Conservation (phyloP, 2,113 vertebrate genomes). For the Glareola pratincola region DNA sequence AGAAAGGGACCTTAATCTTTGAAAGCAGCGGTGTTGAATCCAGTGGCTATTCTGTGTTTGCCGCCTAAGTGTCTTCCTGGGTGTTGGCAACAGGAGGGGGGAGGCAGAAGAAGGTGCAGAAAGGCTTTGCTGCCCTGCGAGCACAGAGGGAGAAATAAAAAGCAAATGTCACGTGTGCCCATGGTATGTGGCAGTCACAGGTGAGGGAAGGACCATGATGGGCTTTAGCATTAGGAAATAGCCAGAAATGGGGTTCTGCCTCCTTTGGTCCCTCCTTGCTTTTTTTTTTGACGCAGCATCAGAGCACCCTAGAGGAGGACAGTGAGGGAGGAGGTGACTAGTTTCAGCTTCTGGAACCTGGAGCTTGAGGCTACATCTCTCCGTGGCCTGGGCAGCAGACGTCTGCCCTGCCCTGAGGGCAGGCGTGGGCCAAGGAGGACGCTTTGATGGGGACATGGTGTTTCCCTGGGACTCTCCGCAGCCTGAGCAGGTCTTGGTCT, state of each 20-base stretch:
- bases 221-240: background rate
- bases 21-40: background rate
- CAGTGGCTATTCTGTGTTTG: background rate
- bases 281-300: background rate
- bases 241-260: background rate
- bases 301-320: background rate
- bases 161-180: background rate
- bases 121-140: background rate
- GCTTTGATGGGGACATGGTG: rapidly evolving
- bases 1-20: background rate
- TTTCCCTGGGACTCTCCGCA: background rate
- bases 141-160: background rate
- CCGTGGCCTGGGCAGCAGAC: background rate
- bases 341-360: background rate
- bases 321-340: background rate
- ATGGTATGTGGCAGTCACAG: background rate
- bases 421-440: background rate
- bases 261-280: background rate
- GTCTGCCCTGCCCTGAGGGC: background rate
- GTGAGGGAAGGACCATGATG: background rate
- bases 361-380: background rate
- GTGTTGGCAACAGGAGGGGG: background rate
- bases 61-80: background rate
- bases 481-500: background rate
- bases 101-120: background rate